Evolutionary conservation across 2,888 invertebrate species (phyloP), one percentile per base, ranked within the genome.

Genomic region (Aquatica leii): DNA sequence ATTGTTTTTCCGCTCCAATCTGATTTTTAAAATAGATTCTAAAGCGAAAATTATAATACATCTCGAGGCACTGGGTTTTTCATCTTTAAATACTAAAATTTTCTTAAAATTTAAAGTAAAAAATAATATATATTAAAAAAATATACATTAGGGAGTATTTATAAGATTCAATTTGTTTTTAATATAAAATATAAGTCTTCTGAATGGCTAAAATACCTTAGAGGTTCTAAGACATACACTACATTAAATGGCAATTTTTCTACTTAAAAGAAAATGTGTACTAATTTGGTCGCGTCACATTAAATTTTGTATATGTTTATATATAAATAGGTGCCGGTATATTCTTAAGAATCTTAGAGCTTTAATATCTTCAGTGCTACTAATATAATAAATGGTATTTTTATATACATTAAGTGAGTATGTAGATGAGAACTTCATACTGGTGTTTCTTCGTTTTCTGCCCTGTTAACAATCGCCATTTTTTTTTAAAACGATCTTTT

Each of bases 371-470:
- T 40, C 40, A 40, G 40, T 48, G 48, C 18, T 15, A 17, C 17
- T 15, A 15, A 15, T 18, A 48, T 9, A 15, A n/a, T n/a, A n/a
- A n/a, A n/a, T n/a, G n/a, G n/a, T n/a, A n/a, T n/a, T n/a, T n/a
- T n/a, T n/a, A n/a, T n/a, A n/a, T n/a, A n/a, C n/a, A n/a, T n/a
- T n/a, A n/a, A n/a, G n/a, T n/a, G n/a, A n/a, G n/a, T n/a, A n/a
- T n/a, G n/a, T n/a, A n/a, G n/a, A n/a, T n/a, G n/a, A n/a, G n/a
- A n/a, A n/a, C n/a, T 34, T 58, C 35, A 82, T 66, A 82, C 82
- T 65, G 82, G 80, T 72, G 82, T 82, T 76, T 82, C 82, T 70
- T 81, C 82, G 77, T 76, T 81, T 78, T 81, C 82, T 78, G 79
- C 82, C 80, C 82, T 82, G 75, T 56, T 80, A 80, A 54, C 50